These are phyloP conservation scores for Corythaixoides concolor DNA, from an alignment of 2,113 vertebrate species.

Conservation along the genomic window DNA sequence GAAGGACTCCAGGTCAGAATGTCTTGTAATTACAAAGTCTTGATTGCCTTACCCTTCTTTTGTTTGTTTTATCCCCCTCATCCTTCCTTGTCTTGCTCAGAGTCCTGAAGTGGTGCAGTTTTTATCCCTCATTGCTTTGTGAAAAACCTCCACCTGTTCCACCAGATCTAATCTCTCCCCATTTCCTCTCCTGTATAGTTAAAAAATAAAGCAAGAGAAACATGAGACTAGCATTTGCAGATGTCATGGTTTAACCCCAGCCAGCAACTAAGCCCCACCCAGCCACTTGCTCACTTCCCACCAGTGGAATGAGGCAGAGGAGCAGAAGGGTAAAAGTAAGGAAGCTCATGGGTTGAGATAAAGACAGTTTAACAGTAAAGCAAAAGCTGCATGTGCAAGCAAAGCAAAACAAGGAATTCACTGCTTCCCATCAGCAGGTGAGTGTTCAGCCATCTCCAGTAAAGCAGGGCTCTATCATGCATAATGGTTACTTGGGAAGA, in stretches of 20 bases:
- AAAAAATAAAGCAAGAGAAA: neutral
- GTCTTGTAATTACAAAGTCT: neutral
- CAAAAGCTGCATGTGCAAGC: neutral
- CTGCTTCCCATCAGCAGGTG: rapidly evolving
- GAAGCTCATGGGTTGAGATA: neutral
- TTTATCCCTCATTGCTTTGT: neutral
- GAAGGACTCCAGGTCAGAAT: neutral
- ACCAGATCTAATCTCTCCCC: neutral
- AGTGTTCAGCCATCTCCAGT: neutral
- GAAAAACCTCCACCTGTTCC: neutral
- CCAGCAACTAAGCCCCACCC: no score
- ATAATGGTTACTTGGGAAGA: neutral
- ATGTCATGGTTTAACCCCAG: no score
- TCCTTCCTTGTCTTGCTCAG: neutral
- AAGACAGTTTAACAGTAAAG: neutral
- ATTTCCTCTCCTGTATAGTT: neutral
- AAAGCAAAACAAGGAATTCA: neutral
- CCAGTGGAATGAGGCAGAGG: no score
- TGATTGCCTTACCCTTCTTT: neutral
- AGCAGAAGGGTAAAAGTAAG: no score
- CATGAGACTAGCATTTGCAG: neutral
- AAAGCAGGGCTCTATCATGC: neutral
- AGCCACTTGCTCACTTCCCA: no score
- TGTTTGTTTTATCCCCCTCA: neutral
- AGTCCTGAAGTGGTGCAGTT: neutral